Evolutionary conservation across 2,888 invertebrate species (phyloP).

Genomic region (Dasysyrphus tricinctus): DNA sequence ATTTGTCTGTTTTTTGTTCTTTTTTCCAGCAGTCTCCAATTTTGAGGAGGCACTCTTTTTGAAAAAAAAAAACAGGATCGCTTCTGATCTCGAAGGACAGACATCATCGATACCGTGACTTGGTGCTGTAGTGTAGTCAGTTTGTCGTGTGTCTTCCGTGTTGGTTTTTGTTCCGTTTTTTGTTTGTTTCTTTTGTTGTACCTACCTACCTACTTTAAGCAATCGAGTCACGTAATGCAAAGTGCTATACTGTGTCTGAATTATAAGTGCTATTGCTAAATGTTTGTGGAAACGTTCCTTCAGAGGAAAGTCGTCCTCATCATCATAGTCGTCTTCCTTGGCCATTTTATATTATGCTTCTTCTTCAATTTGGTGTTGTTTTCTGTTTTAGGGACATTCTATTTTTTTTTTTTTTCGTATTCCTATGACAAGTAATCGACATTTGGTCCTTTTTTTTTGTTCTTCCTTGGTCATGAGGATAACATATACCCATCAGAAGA

Average conservation of each 20-base stretch:
- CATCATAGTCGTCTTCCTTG: slow-evolving; percentile 24
- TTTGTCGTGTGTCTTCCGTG: slow-evolving; percentile 43
- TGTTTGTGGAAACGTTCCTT: slow-evolving; percentile 59
- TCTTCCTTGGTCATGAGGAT: not conserved
- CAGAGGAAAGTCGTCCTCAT: slow-evolving; percentile 12
- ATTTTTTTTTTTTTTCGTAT: slow-evolving; percentile 41
- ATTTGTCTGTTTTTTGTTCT: slow-evolving; percentile 47
- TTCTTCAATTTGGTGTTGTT: slow-evolving; percentile 61
- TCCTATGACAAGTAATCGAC: slow-evolving; percentile 65
- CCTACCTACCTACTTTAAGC: slow-evolving; percentile 16
- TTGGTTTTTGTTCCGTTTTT: slow-evolving; percentile 21
- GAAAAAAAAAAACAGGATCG: too few relatives aligned
- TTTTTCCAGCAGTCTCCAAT: not conserved
- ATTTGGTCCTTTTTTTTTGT: slow-evolving; percentile 55
- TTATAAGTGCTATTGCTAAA: slow-evolving; percentile 76
- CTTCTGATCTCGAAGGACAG: slow-evolving; percentile 44
- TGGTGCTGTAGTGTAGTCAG: slow-evolving; percentile 40
- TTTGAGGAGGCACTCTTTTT: not conserved
- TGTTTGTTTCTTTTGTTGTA: not conserved
- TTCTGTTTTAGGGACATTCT: slow-evolving; percentile 25
- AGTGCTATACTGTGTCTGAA: slow-evolving; percentile 78
- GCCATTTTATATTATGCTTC: slow-evolving; percentile 49
- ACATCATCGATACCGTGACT: slow-evolving; percentile 68
- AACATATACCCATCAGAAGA: slow-evolving; percentile 7
- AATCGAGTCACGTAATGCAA: slow-evolving; percentile 77